Evolutionary conservation across 2,797 vertebrate species (phyloP).

Genomic region (Bovichtus diacanthus): DNA sequence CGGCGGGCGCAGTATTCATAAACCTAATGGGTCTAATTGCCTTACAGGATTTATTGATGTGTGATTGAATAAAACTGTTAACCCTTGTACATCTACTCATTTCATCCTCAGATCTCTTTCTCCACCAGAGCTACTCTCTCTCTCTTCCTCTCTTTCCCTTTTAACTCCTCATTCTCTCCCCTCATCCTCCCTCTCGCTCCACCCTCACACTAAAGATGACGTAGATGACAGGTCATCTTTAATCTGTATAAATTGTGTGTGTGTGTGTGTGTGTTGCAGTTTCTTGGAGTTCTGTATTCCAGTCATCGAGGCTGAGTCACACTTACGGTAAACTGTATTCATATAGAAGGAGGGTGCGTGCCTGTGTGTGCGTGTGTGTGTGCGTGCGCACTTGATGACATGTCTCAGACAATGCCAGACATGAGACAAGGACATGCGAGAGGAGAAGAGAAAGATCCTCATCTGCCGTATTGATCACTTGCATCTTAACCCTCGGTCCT

Average conservation of each 20-base stretch:
- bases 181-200: background rate
- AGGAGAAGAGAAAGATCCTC: slow-evolving; percentile 40
- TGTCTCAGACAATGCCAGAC: slow-evolving; percentile 58
- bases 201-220: background rate
- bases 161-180: background rate
- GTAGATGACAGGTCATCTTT: background rate
- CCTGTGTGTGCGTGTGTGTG: slow-evolving; percentile 13
- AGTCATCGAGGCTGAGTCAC: slow-evolving; percentile 63
- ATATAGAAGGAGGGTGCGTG: background rate
- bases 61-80: slow-evolving; percentile 42
- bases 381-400: slow-evolving; percentile 19
- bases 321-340: slow-evolving; percentile 54
- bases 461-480: slow-evolving; percentile 65
- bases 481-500: slow-evolving; percentile 11
- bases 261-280: slow-evolving; percentile 9
- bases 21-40: slow-evolving; percentile 30
- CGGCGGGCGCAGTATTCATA: slow-evolving; percentile 16
- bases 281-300: slow-evolving; percentile 47
- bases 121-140: background rate
- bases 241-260: background rate
- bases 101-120: background rate
- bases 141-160: background rate
- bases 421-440: slow-evolving; percentile 62
- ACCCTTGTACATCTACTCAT: background rate
- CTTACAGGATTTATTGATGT: slow-evolving; percentile 34